Conservation (phyloP, 2,888 invertebrate species). For the Schizaphis graminum region DNA sequence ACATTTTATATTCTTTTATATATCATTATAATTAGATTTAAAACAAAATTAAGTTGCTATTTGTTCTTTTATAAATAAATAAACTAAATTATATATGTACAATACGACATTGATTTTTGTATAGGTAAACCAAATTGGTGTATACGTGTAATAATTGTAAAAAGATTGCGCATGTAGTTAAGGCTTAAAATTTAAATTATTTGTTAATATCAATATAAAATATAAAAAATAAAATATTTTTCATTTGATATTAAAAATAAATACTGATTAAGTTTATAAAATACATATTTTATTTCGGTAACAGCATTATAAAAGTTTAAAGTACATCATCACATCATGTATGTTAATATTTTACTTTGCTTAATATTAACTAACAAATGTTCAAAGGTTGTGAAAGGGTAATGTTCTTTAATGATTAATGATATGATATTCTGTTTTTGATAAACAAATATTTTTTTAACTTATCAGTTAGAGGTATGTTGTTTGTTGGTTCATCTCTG, state of each 20-base stretch:
- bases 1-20: no score
- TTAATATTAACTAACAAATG: slow-evolving; percentile 23
- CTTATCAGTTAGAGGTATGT: neutral
- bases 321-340: slow-evolving; percentile 15
- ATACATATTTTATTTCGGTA: neutral
- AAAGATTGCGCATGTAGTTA: no score
- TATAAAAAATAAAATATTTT: neutral
- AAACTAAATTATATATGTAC: no score
- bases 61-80: no score
- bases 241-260: neutral
- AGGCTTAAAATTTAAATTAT: neutral
- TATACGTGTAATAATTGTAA: no score
- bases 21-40: no score
- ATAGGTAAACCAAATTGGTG: no score
- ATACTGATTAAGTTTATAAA: neutral
- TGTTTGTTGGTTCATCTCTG: neutral
- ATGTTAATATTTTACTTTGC: neutral
- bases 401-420: slow-evolving; percentile 42
- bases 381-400: slow-evolving; percentile 45
- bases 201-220: neutral
- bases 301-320: slow-evolving; percentile 32
- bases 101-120: no score
- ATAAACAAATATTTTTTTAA: slow-evolving; percentile 7
- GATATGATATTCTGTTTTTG: slow-evolving; percentile 24
- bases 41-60: no score